Base-by-base conservation (phyloP, 2,888 invertebrate species). In the Stenolophus ochropezus region DNA sequence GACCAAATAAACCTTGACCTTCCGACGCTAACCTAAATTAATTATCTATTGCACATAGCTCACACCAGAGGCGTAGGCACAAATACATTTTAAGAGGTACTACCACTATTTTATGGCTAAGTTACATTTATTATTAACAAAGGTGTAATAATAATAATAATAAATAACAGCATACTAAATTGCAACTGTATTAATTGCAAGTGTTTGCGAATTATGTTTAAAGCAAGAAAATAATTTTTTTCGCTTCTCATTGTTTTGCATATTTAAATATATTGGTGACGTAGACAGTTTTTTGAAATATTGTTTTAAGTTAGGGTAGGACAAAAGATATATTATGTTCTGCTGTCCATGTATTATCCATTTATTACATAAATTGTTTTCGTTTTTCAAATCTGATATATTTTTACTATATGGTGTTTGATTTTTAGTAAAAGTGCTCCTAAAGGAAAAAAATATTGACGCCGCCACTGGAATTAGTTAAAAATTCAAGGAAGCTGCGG, bases 1-100 rank as follows among this genome's bases (percentile, higher is more conserved):
- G 33, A 69, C 42, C 65, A 69, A 61, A 69, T 69, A 27, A 69
- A 16, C 65, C 65, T 69, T 69, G 65, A 69, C 65, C 65, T 69
- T 69, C 27, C 65, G 18, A 33, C 27, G 33, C 65, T 69, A 69
- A 69, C 65, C 65, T 69, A 69, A 33, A 33, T 69, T 69, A 69
- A 69, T 33, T 18, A 69, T 27, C 33, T 4, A 69, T 69, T 69
- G 33, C 33, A 69, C 18, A 33, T 33, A 65, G 5, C 25, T 27
- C 25, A 23, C 1, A 56, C 56, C 56, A 56, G 18, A 20, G 56
- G 56, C 20, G 56, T 56, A 56, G 33, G 11, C 11, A 42, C 8
- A 11, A 42, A 42, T 0, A 11, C 6, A 42, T 42, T 42, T 1
- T 8, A 42, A 42, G 11, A 42, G 2, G n/a, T n/a, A n/a, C n/a